phyloP scores from a whole-genome alignment of 1,140 invertebrate species.

The Anastrepha obliqua region DNA sequence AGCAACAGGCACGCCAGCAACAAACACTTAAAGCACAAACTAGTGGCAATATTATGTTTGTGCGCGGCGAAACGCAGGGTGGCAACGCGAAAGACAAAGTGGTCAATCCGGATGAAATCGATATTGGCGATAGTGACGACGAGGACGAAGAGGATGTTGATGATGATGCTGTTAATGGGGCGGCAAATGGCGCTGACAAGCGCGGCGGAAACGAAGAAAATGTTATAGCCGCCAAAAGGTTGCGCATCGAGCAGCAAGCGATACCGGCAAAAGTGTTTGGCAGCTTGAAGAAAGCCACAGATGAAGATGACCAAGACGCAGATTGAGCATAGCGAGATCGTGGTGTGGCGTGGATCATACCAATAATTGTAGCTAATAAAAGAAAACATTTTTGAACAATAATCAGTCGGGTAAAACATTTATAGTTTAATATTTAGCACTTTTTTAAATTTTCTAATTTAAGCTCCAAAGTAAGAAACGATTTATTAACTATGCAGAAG shows the following conservation, averaged over 20 bases:
- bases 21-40: constrained; percentile 69
- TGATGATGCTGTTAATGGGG: constrained; percentile 75
- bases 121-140: constrained; percentile 89
- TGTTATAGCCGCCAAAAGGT: constrained; percentile 76
- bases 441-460: too few species aligned
- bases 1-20: constrained; percentile 76
- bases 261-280: constrained; percentile 92
- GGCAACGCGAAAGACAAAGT: constrained; percentile 82
- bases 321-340: neutral
- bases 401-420: neutral
- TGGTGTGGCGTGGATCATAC: neutral
- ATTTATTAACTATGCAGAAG: neutral
- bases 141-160: constrained; percentile 83
- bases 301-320: constrained; percentile 54
- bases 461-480: too few species aligned
- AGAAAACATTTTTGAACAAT: neutral
- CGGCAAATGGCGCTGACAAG: constrained; percentile 72
- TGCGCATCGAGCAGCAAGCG: constrained; percentile 86
- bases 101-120: constrained; percentile 95
- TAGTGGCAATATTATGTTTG: constrained; percentile 84
- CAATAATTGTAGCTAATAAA: neutral
- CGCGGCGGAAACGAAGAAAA: constrained; percentile 77
- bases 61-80: constrained; percentile 90
- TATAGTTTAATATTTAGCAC: too few species aligned
- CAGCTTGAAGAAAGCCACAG: constrained; percentile 76